Base-by-base conservation (phyloP, 2,113 vertebrate species). In the Balaeniceps rex region DNA sequence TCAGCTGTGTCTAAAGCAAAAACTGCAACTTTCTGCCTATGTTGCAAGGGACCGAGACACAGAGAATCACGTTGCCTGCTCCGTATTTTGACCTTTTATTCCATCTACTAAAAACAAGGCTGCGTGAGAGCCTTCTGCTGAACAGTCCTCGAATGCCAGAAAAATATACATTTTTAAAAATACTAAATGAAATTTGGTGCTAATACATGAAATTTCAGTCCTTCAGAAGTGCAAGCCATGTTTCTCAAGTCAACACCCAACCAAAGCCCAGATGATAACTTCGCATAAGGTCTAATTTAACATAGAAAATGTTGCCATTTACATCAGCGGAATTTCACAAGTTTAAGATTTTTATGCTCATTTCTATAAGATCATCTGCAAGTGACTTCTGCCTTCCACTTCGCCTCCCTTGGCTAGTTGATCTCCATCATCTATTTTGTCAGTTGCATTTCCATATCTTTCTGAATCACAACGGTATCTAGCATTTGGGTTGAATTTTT, bases 1-100 rank as follows among this genome's bases (percentile, higher is more conserved):
- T 96, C 95, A 97, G 96, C 97, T 93, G 66, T 83, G 87, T 85
- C 93, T 95, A 97, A 93, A 93, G 95, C 93, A 90, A 93, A 93
- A 95, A 14, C 70, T 74, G 89, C 93, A 87, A 63, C 63, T 94
- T 94, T 97, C 54, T 76, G 78, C 87, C 87, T 77, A 47, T 95
- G 91, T 94, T 95, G 95, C 82, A 91, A 85, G 89, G 87, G 81
- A 79, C 63, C 58, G 89, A 74, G 85, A 83, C 68, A 72, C 49
- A 96, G 63, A 72, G 51, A 85, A 94, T 86, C 79, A 79, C 16
- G 1, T 49, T 94, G 25, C n/a, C 63, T 21, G 9, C 58, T 64
- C 54, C 58, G 7, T 91, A 61, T 87, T 91, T 89, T 76, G 51
- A 75, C 25, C 4, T 80, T 94, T 66, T 74, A 85, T 85, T 87